A percentile compares a stretch with the other conserved stretches of the same genome.
These are phyloP conservation scores for Subanguina moxae DNA, from an alignment of 1,140 invertebrate genomes.

Conservation along the genomic window DNA sequence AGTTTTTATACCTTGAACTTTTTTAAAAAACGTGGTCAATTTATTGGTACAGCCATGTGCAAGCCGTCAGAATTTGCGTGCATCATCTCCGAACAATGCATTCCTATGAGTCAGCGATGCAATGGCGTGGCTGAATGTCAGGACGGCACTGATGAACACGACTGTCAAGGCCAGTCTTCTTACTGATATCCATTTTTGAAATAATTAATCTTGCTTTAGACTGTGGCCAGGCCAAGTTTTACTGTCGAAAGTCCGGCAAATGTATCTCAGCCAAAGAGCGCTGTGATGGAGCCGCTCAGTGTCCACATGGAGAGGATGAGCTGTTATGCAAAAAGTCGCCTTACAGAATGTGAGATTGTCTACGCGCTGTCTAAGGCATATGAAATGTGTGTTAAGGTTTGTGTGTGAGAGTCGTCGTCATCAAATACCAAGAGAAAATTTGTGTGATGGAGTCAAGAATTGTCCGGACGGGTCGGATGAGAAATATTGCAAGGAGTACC, in stretches of 20 bases:
- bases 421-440: constrained; percentile 70
- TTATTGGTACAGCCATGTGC: constrained; percentile 49
- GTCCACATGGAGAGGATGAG: constrained; percentile 56
- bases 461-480: constrained; percentile 76
- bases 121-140: constrained; percentile 53
- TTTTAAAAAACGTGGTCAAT: neutral
- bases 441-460: constrained; percentile 72
- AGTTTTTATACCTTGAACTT: too few relatives aligned
- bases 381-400: constrained; percentile 19
- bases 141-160: constrained; percentile 55
- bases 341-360: constrained; percentile 4
- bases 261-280: constrained; percentile 47
- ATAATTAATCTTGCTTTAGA: constrained; percentile 15
- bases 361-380: neutral
- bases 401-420: constrained; percentile 32
- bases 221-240: constrained; percentile 50
- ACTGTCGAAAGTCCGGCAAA: constrained; percentile 53
- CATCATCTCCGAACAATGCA: constrained; percentile 55
- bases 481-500: constrained; percentile 45
- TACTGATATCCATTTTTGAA: neutral
- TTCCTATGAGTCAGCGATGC: constrained; percentile 49
- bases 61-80: constrained; percentile 54
- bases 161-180: constrained; percentile 48
- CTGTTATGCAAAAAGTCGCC: constrained; percentile 44
- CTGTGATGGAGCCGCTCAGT: constrained; percentile 52